Conservation (phyloP, 2,888 invertebrate species). For the Carcina quercana region DNA sequence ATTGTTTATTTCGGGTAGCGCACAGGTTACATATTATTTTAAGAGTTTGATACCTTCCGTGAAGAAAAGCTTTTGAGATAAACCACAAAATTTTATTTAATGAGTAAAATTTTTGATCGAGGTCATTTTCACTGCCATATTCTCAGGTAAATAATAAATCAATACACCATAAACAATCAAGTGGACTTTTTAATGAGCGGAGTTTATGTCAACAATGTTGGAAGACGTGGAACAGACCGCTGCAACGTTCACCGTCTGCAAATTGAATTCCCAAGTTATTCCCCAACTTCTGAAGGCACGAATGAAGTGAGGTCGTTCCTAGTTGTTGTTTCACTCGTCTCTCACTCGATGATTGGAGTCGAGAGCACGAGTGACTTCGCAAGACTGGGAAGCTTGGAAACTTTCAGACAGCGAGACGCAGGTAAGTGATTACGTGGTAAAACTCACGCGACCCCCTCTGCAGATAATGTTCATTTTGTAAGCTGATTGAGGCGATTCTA, state of each 20-base stretch:
- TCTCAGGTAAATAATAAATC: neutral
- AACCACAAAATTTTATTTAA: no score
- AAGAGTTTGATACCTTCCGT: no score
- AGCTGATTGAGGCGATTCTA: constrained; percentile 34
- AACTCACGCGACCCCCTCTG: constrained; percentile 29
- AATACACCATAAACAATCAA: neutral
- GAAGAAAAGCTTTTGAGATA: no score
- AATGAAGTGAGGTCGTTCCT: constrained; percentile 56
- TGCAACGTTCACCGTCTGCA: constrained; percentile 44
- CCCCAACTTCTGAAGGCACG: constrained; percentile 50
- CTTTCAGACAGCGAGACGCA: constrained; percentile 8
- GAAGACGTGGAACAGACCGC: constrained; percentile 27
- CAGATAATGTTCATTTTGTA: constrained; percentile 38
- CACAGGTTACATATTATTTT: no score
- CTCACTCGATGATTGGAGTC: constrained; percentile 41
- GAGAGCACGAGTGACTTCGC: constrained; percentile 31
- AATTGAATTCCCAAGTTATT: constrained; percentile 69
- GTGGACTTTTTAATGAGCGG: constrained; percentile 11
- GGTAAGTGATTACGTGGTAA: constrained; percentile 38
- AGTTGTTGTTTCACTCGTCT: constrained; percentile 49
- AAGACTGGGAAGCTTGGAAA: constrained; percentile 23
- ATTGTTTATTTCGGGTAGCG: no score
- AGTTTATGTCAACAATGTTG: constrained; percentile 33
- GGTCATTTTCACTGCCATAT: neutral
- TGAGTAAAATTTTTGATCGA: no score